Evolutionary conservation across 35 echinoderm and acorn worm species (phyloP), one percentile per base, ranked within the genome.

Genomic region (Ptychodera flava): DNA sequence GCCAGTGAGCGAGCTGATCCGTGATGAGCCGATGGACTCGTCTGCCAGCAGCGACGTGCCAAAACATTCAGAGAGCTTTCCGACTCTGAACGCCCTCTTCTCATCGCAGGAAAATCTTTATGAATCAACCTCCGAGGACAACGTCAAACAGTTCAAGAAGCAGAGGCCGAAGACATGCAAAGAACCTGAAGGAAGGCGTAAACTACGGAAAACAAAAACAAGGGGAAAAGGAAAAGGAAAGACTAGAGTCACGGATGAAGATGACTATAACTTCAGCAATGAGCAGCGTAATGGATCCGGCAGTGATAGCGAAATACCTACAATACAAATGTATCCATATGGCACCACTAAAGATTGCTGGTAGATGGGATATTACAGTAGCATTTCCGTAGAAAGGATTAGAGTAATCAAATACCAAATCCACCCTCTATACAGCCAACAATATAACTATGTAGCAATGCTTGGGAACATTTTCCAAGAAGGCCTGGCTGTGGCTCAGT

Each of bases 221-320:
- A 79, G 92, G 79, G 95, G 95, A 1, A 97, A 97, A 87, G 92
- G 92, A 22, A 97, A 93, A 81, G 92, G 95, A 16, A 84, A 89
- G 31, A 79, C 78, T 28, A 45, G 86, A 31, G 75, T 84, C 14
- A 78, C 88, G 29, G 2, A 28, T 30, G 95, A 91, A 31, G 32
- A 83, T 27, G 90, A 45, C 0, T 79, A 64, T 64, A 64, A 6
- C 22, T 64, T 64, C 22, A 6, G 22, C 22, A 22, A 64, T 64
- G 22, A 87, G 16, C 28, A 84, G n/a, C 87, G 90, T 37, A 81
- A 78, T 16, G 89, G 76, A 15, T 90, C 45, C 33, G 90, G 81
- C 45, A 84, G 88, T 0, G 91, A 92, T 78, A 84, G 80, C 80
- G 81, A 16, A 32, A 75, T 31, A 30, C 64, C 16, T 33, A 83